phyloP scores from a whole-genome alignment of 2,113 vertebrate genomes.

The Physeter macrocephalus region DNA sequence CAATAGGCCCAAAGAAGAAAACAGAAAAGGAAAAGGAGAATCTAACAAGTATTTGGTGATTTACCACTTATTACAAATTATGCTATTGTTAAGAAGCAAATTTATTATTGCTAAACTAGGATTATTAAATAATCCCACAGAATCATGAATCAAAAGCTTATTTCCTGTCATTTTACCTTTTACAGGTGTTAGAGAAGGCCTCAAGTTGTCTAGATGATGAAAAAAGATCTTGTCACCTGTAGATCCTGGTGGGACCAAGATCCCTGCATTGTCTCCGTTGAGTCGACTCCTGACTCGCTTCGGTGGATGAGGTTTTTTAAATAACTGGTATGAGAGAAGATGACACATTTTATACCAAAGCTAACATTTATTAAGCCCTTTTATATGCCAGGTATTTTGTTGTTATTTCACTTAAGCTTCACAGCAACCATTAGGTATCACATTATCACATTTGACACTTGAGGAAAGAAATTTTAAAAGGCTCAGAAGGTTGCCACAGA shows the following conservation, averaged over 20 bases:
- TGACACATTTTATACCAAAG: neutral
- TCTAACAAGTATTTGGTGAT: neutral
- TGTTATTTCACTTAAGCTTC: neutral
- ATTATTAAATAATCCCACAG: neutral
- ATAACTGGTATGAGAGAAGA: slow-evolving; percentile 83
- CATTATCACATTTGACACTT: neutral
- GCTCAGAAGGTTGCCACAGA: neutral
- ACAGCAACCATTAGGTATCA: neutral
- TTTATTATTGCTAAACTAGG: neutral
- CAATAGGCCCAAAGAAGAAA: neutral
- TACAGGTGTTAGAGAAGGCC: slow-evolving; percentile 94
- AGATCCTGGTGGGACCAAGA: slow-evolving; percentile 83
- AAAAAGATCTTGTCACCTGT: slow-evolving; percentile 97
- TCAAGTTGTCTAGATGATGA: slow-evolving; percentile 96
- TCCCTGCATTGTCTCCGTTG: slow-evolving; percentile 87
- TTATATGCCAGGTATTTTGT: neutral
- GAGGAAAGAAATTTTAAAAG: neutral
- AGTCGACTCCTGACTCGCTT: slow-evolving; percentile 92
- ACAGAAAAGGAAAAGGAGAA: neutral
- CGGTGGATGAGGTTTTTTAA: slow-evolving; percentile 98
- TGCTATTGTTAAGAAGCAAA: neutral
- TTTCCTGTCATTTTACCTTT: slow-evolving; percentile 85
- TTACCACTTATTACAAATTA: neutral
- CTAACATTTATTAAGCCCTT: neutral
- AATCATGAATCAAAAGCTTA: neutral